Percentiles rank a stretch among this genome's conserved stretches.
phyloP scores from a whole-genome alignment of 2,113 vertebrate species.

The Fregetta grallaria region DNA sequence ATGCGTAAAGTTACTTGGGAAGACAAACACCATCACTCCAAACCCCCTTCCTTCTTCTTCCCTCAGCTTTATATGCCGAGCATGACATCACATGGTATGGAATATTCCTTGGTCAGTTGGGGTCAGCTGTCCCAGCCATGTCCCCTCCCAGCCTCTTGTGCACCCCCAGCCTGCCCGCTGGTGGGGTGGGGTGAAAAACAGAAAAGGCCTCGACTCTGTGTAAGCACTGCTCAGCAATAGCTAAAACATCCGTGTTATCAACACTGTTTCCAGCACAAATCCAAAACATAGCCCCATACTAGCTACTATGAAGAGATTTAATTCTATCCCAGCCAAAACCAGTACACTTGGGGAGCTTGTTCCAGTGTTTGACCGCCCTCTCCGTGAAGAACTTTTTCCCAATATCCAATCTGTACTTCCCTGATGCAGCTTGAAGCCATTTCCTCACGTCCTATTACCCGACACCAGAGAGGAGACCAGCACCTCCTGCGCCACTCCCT shows the following conservation, averaged over 20 bases:
- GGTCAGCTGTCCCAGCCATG: neutral
- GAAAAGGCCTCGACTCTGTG: neutral
- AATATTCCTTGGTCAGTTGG: rapidly evolving
- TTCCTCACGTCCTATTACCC: neutral
- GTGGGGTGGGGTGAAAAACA: neutral
- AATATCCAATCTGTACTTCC: neutral
- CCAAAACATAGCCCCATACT: neutral
- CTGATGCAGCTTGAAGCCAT: neutral
- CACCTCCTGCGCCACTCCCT: neutral
- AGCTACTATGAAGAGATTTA: neutral
- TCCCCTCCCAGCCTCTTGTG: neutral
- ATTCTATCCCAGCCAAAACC: neutral
- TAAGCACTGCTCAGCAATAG: neutral
- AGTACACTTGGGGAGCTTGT: neutral
- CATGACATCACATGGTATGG: rapidly evolving
- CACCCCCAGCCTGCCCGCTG: rapidly evolving
- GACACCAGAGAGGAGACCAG: neutral
- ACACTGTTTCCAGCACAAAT: neutral
- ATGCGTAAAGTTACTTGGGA: rapidly evolving
- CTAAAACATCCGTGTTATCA: neutral
- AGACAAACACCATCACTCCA: neutral
- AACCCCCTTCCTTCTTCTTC: neutral
- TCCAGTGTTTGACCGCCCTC: neutral
- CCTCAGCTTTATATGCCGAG: neutral
- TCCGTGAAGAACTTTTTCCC: neutral